phyloP scores from a whole-genome alignment of 1,140 invertebrate genomes.

The Belonocnema kinseyi region DNA sequence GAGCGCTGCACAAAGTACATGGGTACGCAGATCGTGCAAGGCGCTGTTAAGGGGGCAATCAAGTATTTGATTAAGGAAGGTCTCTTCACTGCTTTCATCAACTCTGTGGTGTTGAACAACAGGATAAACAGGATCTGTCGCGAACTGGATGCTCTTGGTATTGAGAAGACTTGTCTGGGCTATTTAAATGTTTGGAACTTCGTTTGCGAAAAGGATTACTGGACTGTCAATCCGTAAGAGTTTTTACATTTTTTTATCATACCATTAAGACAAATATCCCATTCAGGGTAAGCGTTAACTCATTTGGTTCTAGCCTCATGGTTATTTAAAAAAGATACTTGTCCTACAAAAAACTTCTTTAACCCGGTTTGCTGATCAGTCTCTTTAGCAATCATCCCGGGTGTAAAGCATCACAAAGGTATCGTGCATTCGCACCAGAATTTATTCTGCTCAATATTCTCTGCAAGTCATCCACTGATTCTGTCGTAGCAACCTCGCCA shows the following conservation, averaged over 20 bases:
- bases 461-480: too few relatives aligned
- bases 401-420: too few relatives aligned
- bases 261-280: neutral
- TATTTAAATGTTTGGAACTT: slow-evolving; percentile 54
- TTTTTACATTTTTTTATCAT: neutral
- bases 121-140: slow-evolving; percentile 52
- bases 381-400: too few relatives aligned
- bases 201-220: slow-evolving; percentile 57
- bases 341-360: too few relatives aligned
- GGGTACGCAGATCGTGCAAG: slow-evolving; percentile 33
- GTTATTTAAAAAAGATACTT: too few relatives aligned
- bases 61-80: slow-evolving; percentile 56
- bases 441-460: too few relatives aligned
- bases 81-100: slow-evolving; percentile 51
- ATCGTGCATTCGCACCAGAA: too few relatives aligned
- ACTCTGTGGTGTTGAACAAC: slow-evolving; percentile 58
- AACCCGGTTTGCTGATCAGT: too few relatives aligned
- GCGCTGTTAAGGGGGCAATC: slow-evolving; percentile 45
- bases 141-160: slow-evolving; percentile 51
- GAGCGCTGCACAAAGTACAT: slow-evolving; percentile 36
- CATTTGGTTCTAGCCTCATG: too few relatives aligned
- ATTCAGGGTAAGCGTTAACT: too few relatives aligned
- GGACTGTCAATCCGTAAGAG: slow-evolving; percentile 52
- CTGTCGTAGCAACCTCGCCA: too few relatives aligned
- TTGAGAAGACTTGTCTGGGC: slow-evolving; percentile 46